Evolutionary conservation across 2,113 vertebrate species (phyloP).

Genomic region (Hippolais icterina): DNA sequence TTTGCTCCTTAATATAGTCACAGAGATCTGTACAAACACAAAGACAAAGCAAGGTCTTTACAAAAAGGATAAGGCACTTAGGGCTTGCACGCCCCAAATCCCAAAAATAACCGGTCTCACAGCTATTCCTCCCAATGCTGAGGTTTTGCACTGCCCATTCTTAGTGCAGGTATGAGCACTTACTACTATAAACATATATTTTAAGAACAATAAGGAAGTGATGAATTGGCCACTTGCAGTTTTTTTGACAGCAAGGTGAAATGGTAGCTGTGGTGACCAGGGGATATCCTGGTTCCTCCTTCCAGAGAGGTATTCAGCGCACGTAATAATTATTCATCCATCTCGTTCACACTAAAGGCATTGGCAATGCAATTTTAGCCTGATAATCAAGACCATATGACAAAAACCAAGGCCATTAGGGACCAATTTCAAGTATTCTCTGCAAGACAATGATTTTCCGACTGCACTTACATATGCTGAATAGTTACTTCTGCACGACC

Average conservation of each 20-base stretch:
- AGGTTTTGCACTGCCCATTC: not conserved
- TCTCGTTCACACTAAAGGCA: conserved; percentile 86
- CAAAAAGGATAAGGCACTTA: not conserved
- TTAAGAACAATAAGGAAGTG: conserved; percentile 53
- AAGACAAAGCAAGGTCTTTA: not conserved
- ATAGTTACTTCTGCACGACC: conserved; percentile 83
- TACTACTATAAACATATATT: conserved; percentile 5
- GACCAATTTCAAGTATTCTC: conserved; percentile 90
- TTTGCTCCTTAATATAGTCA: not conserved
- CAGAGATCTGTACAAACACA: not conserved
- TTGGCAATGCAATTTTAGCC: conserved; percentile 87
- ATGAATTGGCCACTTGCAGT: conserved; percentile 74
- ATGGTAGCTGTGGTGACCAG: conserved; percentile 71
- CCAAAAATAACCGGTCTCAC: not conserved
- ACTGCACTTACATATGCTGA: conserved; percentile 90
- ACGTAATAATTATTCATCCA: conserved; percentile 90
- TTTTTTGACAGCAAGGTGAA: conserved; percentile 75
- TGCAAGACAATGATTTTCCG: conserved; percentile 90
- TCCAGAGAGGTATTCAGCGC: conserved; percentile 78
- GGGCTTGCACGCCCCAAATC: not conserved
- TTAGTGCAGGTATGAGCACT: not conserved
- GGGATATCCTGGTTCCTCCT: conserved; percentile 72
- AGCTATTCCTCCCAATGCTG: not conserved
- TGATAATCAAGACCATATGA: conserved; percentile 93
- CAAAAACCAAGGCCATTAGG: conserved; percentile 89